phyloP scores from a whole-genome alignment of 1,140 invertebrate species.

The Phthorimaea operculella region DNA sequence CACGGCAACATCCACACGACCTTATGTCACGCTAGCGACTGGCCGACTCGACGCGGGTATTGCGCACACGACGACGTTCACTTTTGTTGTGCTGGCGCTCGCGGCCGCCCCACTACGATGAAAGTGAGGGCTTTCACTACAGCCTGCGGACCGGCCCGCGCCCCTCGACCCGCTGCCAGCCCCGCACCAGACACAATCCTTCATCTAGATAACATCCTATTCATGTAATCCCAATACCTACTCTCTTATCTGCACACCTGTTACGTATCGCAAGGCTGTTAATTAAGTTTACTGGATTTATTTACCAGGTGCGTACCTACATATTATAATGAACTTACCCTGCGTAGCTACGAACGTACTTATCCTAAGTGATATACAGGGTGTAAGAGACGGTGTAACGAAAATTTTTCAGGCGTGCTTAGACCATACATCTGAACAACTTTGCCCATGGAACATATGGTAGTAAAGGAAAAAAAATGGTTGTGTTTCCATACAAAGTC shows the following conservation, averaged over 20 bases:
- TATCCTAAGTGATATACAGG: too few relatives aligned
- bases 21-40: conserved; percentile 37
- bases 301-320: too few relatives aligned
- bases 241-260: not conserved
- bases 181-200: too few relatives aligned
- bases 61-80: conserved; percentile 47
- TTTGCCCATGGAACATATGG: too few relatives aligned
- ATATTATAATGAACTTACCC: too few relatives aligned
- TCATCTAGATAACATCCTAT: conserved; percentile 6
- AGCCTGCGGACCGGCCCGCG: conserved; percentile 11
- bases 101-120: conserved; percentile 48
- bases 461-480: too few relatives aligned
- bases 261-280: not conserved
- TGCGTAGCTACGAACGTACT: too few relatives aligned
- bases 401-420: too few relatives aligned
- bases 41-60: conserved; percentile 32
- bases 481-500: too few relatives aligned
- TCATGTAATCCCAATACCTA: conserved; percentile 3
- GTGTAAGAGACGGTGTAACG: too few relatives aligned
- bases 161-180: not conserved
- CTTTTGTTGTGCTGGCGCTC: conserved; percentile 44
- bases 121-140: conserved; percentile 57
- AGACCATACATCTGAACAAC: too few relatives aligned
- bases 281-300: not conserved
- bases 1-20: conserved; percentile 29